Evolutionary conservation across 2,888 invertebrate species (phyloP), one percentile per base, ranked within the genome.

Genomic region (Camponotus fellah): DNA sequence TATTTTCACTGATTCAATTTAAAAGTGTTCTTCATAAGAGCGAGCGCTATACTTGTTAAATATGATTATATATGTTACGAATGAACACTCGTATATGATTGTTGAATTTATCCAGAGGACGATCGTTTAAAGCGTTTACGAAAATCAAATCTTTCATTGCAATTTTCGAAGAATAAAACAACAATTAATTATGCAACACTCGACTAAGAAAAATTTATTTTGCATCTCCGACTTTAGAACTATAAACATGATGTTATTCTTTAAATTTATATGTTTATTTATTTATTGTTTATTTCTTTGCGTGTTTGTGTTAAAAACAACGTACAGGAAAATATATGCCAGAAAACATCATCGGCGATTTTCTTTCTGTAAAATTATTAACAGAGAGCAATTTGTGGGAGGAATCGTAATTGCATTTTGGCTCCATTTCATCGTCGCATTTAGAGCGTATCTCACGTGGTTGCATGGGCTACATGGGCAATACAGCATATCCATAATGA

Each of bases 341-440:
- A 14, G 12, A 17, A 49, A 49, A 77, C 12, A 32, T 66, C n/a
- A 14, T n/a, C 43, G 56, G n/a, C 32, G 14, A 43, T 68, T 68
- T 58, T 10, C 68, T 68, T 6, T 43, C n/a, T n/a, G n/a, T 32
- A 14, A 58, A 58, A 68, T 68, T 58, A 12, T 32, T 40, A n/a
- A 26, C 26, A 32, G 3, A 37, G 26, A 53, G 32, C 40, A 43
- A 66, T 68, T 32, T 37, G 17, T 12, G 17, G 21, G n/a, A 12
- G 40, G 17, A 56, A 32, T 56, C 32, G 26, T 77, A 77, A 77
- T 77, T 77, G 66, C 56, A n/a, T 68, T 77, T 77, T 32, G 32
- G 3, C n/a, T 68, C n/a, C 46, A 40, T 68, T 62, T 77, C 14
- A 40, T 68, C 32, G 43, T 32, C 34, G 43, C 56, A 68, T 58